phyloP scores from a whole-genome alignment of 1,140 invertebrate genomes.

The Nephotettix cincticeps region DNA sequence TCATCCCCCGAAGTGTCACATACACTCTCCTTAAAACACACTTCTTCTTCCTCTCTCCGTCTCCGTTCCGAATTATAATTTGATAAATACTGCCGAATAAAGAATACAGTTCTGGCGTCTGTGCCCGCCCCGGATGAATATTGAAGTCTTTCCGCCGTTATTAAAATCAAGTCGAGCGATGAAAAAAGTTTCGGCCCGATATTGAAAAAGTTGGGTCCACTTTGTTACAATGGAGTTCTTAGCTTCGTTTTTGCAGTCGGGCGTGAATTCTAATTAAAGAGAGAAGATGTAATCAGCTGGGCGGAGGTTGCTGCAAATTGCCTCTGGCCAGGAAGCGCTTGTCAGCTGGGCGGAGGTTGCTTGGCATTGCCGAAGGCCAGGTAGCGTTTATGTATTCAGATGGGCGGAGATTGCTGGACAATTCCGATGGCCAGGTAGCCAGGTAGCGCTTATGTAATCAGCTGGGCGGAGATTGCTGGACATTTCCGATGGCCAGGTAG shows the following conservation, averaged over 20 bases:
- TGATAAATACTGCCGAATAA: slow-evolving; percentile 21
- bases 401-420: too few species aligned
- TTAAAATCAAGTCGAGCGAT: slow-evolving; percentile 16
- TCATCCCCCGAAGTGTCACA: slow-evolving; percentile 20
- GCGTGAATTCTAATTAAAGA: slow-evolving; percentile 2
- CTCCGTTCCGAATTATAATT: slow-evolving; percentile 4
- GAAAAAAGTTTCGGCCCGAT: slow-evolving; percentile 8
- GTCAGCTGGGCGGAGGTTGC: too few species aligned
- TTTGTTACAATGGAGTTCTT: slow-evolving; percentile 12
- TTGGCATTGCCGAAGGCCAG: too few species aligned
- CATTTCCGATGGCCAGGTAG: too few species aligned
- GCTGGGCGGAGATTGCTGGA: too few species aligned
- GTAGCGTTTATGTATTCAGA: too few species aligned
- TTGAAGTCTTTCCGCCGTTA: slow-evolving; percentile 8
- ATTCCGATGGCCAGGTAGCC: too few species aligned
- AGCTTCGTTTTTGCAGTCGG: not conserved
- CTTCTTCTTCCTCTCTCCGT: slow-evolving; percentile 2
- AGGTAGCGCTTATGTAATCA: too few species aligned
- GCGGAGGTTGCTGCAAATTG: too few species aligned
- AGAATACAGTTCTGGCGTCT: slow-evolving; percentile 10
- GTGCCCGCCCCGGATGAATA: not conserved
- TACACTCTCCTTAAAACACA: slow-evolving; percentile 21
- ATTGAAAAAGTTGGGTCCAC: slow-evolving; percentile 21
- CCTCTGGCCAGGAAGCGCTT: too few species aligned
- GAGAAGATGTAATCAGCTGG: not conserved